Percentiles rank a stretch among this genome's conserved stretches.
phyloP scores from a whole-genome alignment of 2,888 invertebrate species.

The Carterocephalus palaemon region DNA sequence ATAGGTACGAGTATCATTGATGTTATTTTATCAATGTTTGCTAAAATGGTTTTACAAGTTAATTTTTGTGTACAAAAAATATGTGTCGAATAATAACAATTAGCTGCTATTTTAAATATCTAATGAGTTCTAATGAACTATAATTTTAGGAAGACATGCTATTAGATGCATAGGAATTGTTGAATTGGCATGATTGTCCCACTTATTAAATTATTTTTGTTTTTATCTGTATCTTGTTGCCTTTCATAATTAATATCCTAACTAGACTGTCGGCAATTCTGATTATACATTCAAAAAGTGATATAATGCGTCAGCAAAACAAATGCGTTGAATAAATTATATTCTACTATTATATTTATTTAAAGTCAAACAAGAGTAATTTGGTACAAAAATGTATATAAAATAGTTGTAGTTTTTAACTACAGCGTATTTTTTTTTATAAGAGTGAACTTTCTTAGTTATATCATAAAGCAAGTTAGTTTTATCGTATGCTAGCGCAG shows the following conservation, averaged over 20 bases:
- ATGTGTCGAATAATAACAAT: constrained; percentile 10
- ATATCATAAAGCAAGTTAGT: too few relatives aligned
- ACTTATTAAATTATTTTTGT: constrained; percentile 41
- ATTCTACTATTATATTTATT: constrained; percentile 1
- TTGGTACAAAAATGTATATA: too few relatives aligned
- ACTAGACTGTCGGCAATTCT: constrained; percentile 11
- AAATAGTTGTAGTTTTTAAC: too few relatives aligned
- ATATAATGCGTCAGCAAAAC: constrained; percentile 26
- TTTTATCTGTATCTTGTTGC: constrained; percentile 39
- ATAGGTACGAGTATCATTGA: too few relatives aligned
- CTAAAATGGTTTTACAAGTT: too few relatives aligned
- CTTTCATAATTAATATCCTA: constrained; percentile 28
- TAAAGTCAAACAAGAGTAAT: neutral
- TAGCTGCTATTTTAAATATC: constrained; percentile 58
- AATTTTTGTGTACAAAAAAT: too few relatives aligned
- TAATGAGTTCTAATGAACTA: constrained; percentile 70
- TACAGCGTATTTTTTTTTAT: too few relatives aligned
- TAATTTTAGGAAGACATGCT: constrained; percentile 65
- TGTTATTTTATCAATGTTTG: too few relatives aligned
- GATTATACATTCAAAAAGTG: constrained; percentile 7
- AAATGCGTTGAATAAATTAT: neutral
- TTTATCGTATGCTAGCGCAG: too few relatives aligned
- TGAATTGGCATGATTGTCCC: constrained; percentile 59
- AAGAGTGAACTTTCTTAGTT: neutral
- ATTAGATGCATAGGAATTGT: constrained; percentile 70